A percentile compares a stretch with the other conserved stretches of the same genome.
Conservation (phyloP, 2,797 vertebrate species). For the Erethizon dorsatum region DNA sequence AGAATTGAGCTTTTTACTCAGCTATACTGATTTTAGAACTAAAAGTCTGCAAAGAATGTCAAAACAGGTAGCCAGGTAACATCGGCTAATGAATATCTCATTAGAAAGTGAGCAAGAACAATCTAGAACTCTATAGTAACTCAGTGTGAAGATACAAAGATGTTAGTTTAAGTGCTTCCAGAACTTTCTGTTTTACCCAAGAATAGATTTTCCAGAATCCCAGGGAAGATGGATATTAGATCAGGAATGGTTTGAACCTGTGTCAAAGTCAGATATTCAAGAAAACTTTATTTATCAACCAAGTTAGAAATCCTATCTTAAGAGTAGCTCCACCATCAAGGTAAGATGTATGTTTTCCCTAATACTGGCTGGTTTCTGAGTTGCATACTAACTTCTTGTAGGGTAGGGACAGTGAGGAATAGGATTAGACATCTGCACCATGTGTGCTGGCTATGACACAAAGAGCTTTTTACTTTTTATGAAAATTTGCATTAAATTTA, state of each 20-base stretch:
- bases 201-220: background rate
- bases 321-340: background rate
- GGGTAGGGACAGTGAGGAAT: background rate
- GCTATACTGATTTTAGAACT: background rate
- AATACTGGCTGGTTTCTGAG: background rate
- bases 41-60: background rate
- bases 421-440: background rate
- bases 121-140: background rate
- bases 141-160: background rate
- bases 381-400: background rate
- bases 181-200: background rate
- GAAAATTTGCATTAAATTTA: background rate
- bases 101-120: background rate
- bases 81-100: background rate
- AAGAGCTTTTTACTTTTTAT: background rate
- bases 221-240: background rate
- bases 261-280: background rate
- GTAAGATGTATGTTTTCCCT: background rate
- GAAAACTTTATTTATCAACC: background rate
- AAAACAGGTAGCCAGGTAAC: background rate
- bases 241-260: background rate
- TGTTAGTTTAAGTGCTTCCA: background rate
- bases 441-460: background rate
- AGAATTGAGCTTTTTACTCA: background rate
- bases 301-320: background rate